Percentiles rank a stretch among this genome's conserved stretches.
Conservation (phyloP, 2,113 vertebrate species). For the Meles meles region DNA sequence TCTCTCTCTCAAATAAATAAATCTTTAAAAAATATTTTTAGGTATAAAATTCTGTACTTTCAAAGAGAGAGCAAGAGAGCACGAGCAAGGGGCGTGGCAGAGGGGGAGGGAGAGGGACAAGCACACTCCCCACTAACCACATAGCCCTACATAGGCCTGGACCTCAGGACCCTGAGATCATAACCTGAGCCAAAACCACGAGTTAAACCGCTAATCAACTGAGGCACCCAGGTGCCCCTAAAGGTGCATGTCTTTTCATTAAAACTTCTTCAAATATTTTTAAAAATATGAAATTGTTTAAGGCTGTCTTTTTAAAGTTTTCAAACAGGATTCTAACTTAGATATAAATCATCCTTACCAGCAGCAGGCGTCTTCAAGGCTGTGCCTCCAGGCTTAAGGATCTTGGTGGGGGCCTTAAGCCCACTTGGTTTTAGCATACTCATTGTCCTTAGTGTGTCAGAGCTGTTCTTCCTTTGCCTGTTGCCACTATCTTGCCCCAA, state of each 20-base stretch:
- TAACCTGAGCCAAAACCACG: background rate
- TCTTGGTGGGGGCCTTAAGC: conserved; percentile 95
- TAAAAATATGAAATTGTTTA: background rate
- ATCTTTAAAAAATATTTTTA: background rate
- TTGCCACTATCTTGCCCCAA: conserved; percentile 78
- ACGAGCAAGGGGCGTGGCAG: background rate
- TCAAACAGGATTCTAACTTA: background rate
- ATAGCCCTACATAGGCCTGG: background rate
- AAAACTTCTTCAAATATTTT: conserved; percentile 1
- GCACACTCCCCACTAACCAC: background rate
- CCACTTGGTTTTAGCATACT: conserved; percentile 95
- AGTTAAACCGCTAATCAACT: background rate
- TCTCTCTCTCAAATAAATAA: background rate
- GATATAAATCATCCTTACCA: conserved; percentile 75
- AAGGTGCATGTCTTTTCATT: background rate
- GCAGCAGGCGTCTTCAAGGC: conserved; percentile 85
- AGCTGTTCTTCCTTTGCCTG: conserved; percentile 32
- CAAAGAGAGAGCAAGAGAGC: background rate
- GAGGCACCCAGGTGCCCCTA: background rate
- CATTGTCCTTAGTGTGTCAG: conserved; percentile 82
- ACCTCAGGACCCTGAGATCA: background rate
- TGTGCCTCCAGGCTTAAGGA: conserved; percentile 84
- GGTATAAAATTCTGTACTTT: background rate
- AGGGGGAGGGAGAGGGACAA: background rate
- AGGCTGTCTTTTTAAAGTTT: background rate